Conservation (phyloP, 2,797 vertebrate genomes). For the Astyanax mexicanus region DNA sequence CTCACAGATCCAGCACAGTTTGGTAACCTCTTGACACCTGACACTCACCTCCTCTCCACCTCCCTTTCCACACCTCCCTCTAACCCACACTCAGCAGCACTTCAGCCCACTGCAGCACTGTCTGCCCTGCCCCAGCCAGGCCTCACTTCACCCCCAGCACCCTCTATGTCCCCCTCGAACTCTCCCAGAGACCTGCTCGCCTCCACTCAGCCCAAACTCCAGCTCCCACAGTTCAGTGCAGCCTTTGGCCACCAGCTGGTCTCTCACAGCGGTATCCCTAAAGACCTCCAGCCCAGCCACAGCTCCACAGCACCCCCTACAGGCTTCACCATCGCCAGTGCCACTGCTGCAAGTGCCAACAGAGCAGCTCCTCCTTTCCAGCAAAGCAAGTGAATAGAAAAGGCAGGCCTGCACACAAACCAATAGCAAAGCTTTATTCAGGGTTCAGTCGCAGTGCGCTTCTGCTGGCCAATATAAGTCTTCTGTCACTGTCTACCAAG, state of each 20-base stretch:
- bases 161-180: conserved; percentile 82
- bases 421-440: conserved; percentile 23
- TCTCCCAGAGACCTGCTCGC: conserved; percentile 87
- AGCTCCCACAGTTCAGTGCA: conserved; percentile 98
- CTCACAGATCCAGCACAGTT: conserved; percentile 92
- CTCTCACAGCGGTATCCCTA: conserved; percentile 98
- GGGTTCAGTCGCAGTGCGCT: background rate
- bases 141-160: conserved; percentile 77
- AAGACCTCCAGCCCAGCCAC: conserved; percentile 99
- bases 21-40: conserved; percentile 90
- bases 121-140: conserved; percentile 91
- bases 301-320: conserved; percentile 97
- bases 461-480: background rate
- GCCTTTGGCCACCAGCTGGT: conserved; percentile 98
- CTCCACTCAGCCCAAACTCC: conserved; percentile 92
- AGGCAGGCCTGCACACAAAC: conserved; percentile 29
- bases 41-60: conserved; percentile 96
- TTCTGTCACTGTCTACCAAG: background rate
- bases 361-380: conserved; percentile 88
- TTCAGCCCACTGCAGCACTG: conserved; percentile 94
- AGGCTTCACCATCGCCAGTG: conserved; percentile 92
- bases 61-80: conserved; percentile 95
- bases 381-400: conserved; percentile 83
- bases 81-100: conserved; percentile 90
- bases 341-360: conserved; percentile 95